A percentile compares a stretch with the other conserved stretches of the same genome.
phyloP scores from a whole-genome alignment of 2,113 vertebrate species.

The Puma concolor region DNA sequence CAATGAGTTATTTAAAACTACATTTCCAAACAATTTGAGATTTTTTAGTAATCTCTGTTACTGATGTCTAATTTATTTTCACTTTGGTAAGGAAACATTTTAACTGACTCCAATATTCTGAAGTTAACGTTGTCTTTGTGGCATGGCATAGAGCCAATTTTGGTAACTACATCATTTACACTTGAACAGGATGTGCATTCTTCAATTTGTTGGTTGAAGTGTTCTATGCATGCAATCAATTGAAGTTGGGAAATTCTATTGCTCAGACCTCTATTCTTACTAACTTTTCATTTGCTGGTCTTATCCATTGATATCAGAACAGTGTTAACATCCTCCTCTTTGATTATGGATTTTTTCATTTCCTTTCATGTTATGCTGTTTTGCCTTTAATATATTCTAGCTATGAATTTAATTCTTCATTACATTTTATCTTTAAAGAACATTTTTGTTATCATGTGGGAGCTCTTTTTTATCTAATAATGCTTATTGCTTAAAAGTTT shows the following conservation, averaged over 20 bases:
- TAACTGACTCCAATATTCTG: neutral
- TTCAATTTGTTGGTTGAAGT: neutral
- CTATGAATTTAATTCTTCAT: neutral
- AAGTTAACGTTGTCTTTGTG: neutral
- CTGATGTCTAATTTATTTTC: neutral
- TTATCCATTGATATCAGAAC: neutral
- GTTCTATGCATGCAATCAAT: neutral
- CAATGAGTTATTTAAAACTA: neutral
- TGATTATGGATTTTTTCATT: neutral
- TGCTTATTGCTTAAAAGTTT: neutral
- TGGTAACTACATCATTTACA: neutral
- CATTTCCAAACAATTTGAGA: neutral
- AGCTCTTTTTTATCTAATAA: neutral
- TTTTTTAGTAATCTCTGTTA: neutral
- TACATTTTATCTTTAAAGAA: neutral
- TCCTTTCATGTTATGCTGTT: neutral
- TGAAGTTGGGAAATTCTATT: neutral
- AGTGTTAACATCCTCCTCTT: neutral
- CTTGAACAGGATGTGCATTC: neutral
- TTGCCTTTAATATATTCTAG: neutral
- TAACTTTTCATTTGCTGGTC: neutral
- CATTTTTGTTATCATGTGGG: neutral
- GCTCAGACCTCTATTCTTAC: neutral
- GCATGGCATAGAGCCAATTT: neutral
- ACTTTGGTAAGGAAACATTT: neutral